Conservation (phyloP, 1,140 invertebrate genomes). For the Zaprionus kolodkinae region DNA sequence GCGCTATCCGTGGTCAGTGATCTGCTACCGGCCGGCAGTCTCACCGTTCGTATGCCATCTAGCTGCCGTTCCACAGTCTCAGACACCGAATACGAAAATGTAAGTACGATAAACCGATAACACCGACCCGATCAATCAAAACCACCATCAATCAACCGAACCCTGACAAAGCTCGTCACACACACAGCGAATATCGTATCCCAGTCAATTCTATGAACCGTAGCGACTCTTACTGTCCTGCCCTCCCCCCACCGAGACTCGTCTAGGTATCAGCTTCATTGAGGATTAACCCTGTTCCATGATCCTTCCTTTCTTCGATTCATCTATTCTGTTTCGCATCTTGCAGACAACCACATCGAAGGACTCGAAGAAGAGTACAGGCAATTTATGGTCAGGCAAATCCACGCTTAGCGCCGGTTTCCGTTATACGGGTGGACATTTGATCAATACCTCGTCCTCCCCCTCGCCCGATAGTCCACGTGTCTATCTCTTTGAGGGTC, state of each 20-base stretch:
- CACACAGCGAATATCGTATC: background rate
- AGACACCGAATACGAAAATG: constrained; percentile 95
- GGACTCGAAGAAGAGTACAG: constrained; percentile 89
- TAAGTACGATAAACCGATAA: constrained; percentile 85
- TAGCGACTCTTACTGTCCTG: background rate
- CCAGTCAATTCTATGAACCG: background rate
- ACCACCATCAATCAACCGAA: background rate
- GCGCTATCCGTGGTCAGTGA: constrained; percentile 83
- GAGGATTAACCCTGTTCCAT: background rate
- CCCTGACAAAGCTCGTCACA: background rate
- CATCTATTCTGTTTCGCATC: background rate
- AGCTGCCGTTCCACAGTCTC: constrained; percentile 95
- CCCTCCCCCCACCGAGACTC: background rate
- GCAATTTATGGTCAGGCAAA: constrained; percentile 96
- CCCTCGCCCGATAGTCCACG: constrained; percentile 93
- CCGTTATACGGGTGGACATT: constrained; percentile 93
- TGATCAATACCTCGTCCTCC: constrained; percentile 92
- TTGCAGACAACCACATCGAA: constrained; percentile 80
- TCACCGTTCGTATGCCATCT: constrained; percentile 82
- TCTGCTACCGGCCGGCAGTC: constrained; percentile 69
- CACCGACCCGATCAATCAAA: constrained; percentile 8
- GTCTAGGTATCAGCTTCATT: constrained; percentile 3
- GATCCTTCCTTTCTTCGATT: background rate
- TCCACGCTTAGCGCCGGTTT: constrained; percentile 95
- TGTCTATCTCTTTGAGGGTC: constrained; percentile 96